Conservation (phyloP, 1,140 invertebrate species). For the Stenopsyche tienmushanensis region DNA sequence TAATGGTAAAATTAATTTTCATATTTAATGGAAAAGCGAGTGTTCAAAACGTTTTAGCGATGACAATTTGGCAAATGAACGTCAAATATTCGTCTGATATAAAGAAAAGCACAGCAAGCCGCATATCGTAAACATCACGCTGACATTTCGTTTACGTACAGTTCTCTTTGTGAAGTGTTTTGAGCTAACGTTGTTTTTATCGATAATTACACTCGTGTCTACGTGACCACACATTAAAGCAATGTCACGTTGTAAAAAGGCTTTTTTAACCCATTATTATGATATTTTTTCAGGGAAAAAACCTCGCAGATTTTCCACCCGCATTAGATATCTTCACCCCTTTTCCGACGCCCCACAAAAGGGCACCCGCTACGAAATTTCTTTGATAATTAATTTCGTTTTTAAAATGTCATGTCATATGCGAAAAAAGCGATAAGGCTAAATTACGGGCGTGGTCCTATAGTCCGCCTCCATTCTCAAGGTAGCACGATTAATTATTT, state of each 20-base stretch:
- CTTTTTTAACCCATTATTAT: constrained; percentile 16
- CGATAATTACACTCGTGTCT: constrained; percentile 30
- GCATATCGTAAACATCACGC: constrained; percentile 8
- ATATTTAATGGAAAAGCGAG: no score
- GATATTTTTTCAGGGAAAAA: constrained; percentile 5
- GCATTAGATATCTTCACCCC: constrained; percentile 12
- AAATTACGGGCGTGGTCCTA: constrained; percentile 16
- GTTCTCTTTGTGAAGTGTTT: constrained; percentile 18
- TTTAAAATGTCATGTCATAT: constrained; percentile 23
- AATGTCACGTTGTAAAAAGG: constrained; percentile 26
- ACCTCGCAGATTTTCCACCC: constrained; percentile 10
- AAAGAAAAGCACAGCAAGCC: background rate
- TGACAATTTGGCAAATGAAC: background rate
- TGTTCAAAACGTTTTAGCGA: background rate
- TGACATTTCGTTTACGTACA: constrained; percentile 23
- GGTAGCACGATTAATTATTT: no score
- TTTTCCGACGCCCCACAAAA: constrained; percentile 7
- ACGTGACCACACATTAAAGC: constrained; percentile 31
- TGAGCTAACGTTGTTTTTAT: constrained; percentile 25
- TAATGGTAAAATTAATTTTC: no score
- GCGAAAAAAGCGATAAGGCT: constrained; percentile 24
- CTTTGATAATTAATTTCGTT: constrained; percentile 25
- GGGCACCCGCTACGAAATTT: no score
- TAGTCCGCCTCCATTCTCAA: no score
- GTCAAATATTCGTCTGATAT: background rate